Percentiles rank a stretch among this genome's conserved stretches.
These are phyloP conservation scores for Hydroisotoma schaefferi DNA, from an alignment of 2,888 invertebrate species.

Conservation along the genomic window DNA sequence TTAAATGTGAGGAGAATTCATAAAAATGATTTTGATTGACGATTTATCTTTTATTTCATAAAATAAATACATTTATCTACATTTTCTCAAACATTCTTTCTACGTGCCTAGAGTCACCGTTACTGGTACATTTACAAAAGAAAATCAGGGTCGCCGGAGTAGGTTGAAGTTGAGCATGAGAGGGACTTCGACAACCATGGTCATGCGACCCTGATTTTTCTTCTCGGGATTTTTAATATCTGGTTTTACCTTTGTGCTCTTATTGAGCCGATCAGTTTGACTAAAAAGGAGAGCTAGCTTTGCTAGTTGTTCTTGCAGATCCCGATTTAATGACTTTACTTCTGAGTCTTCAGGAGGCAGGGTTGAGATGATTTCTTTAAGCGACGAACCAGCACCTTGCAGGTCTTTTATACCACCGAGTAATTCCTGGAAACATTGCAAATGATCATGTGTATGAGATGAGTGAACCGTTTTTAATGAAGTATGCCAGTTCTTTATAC, in stretches of 20 bases:
- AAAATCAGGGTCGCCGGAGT: not conserved
- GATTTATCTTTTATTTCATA: not conserved
- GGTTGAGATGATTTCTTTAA: constrained; percentile 63
- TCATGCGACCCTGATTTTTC: constrained; percentile 6
- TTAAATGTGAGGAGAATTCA: not conserved
- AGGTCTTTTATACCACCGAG: constrained; percentile 66
- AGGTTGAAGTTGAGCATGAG: constrained; percentile 3
- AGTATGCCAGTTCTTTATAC: not conserved
- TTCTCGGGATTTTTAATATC: not conserved
- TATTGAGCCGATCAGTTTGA: constrained; percentile 28
- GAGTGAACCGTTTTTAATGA: not conserved
- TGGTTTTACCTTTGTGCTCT: constrained; percentile 25
- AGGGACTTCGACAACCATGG: constrained; percentile 5
- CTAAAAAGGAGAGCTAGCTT: constrained; percentile 61
- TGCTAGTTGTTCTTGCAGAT: constrained; percentile 61
- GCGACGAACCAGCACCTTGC: constrained; percentile 63
- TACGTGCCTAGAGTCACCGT: too few relatives aligned
- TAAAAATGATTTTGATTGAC: not conserved
- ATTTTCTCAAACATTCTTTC: too few relatives aligned
- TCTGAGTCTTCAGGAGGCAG: constrained; percentile 64
- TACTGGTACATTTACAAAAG: too few relatives aligned
- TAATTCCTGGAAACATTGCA: too few relatives aligned
- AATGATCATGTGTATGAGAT: not conserved
- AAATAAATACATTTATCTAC: constrained; percentile 4
- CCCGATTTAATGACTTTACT: constrained; percentile 59